Conservation (phyloP, 2,888 invertebrate species). For the Perizoma flavofasciatum region DNA sequence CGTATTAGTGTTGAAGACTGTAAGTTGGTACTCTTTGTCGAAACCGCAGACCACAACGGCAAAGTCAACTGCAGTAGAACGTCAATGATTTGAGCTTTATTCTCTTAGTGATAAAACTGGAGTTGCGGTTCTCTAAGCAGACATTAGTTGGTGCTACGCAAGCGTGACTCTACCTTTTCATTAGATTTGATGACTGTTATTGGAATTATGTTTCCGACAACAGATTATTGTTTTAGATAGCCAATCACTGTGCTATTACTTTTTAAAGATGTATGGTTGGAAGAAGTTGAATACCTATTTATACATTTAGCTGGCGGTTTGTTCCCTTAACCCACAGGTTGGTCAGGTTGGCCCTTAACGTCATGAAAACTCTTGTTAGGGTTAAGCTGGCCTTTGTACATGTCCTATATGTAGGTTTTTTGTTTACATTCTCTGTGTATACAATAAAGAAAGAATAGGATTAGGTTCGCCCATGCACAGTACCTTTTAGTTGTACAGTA, state of each 20-base stretch:
- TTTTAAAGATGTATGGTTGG: too few relatives aligned
- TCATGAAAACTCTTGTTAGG: too few relatives aligned
- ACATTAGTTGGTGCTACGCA: constrained; percentile 9
- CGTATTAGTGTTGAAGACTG: neutral
- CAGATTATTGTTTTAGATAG: constrained; percentile 35
- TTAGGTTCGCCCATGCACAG: too few relatives aligned
- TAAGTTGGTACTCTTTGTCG: constrained; percentile 11
- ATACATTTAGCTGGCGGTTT: too few relatives aligned
- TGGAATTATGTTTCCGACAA: constrained; percentile 17
- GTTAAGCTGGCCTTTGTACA: too few relatives aligned
- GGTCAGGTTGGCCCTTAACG: too few relatives aligned
- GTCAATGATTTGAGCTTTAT: constrained; percentile 15
- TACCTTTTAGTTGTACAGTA: too few relatives aligned
- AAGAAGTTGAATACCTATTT: too few relatives aligned
- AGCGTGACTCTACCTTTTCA: constrained; percentile 31
- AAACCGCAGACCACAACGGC: constrained; percentile 29
- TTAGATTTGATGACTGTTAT: constrained; percentile 25
- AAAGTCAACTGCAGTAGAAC: constrained; percentile 11
- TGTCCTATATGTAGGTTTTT: too few relatives aligned
- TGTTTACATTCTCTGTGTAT: too few relatives aligned
- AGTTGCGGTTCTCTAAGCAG: neutral
- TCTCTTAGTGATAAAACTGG: neutral
- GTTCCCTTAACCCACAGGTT: too few relatives aligned
- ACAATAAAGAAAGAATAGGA: too few relatives aligned
- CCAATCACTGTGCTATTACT: constrained; percentile 11